These are phyloP conservation scores for Loris lydekkerianus DNA, from an alignment of 2,797 vertebrate genomes.

Conservation along the genomic window DNA sequence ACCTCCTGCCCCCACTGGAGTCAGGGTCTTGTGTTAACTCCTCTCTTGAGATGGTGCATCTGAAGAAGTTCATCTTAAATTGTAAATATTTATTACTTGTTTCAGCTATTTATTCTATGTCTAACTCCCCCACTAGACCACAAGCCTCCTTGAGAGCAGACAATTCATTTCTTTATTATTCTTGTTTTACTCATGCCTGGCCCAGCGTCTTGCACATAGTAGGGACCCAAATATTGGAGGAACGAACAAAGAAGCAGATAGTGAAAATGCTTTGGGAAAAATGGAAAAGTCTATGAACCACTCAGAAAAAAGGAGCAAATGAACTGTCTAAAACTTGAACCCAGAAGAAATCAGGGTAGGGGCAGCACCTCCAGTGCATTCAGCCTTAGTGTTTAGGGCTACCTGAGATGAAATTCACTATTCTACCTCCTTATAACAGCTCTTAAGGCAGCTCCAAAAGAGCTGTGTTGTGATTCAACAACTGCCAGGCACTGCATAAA, in stretches of 20 bases:
- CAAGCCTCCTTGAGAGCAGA: not conserved
- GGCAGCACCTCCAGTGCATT: not conserved
- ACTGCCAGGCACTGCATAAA: not conserved
- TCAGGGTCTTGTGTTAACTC: not conserved
- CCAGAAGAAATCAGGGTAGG: not conserved
- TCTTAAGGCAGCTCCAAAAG: not conserved
- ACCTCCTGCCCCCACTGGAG: too few species aligned
- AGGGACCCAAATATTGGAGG: not conserved
- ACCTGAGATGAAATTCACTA: not conserved
- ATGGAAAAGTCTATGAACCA: not conserved
- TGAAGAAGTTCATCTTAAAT: not conserved
- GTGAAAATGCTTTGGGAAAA: not conserved
- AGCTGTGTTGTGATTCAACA: slow-evolving; percentile 29
- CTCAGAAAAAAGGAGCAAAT: not conserved
- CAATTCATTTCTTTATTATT: not conserved
- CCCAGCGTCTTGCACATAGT: not conserved
- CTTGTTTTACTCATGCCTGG: not conserved
- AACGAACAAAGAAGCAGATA: not conserved
- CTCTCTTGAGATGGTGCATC: not conserved
- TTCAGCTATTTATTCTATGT: not conserved
- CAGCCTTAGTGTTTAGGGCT: not conserved
- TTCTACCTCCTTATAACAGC: not conserved
- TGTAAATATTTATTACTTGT: not conserved
- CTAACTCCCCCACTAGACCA: not conserved
- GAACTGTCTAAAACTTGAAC: not conserved